Percentiles rank a stretch among this genome's conserved stretches.
Evolutionary conservation across 1,140 invertebrate species (phyloP).

Genomic region (Teleogryllus occipitalis): DNA sequence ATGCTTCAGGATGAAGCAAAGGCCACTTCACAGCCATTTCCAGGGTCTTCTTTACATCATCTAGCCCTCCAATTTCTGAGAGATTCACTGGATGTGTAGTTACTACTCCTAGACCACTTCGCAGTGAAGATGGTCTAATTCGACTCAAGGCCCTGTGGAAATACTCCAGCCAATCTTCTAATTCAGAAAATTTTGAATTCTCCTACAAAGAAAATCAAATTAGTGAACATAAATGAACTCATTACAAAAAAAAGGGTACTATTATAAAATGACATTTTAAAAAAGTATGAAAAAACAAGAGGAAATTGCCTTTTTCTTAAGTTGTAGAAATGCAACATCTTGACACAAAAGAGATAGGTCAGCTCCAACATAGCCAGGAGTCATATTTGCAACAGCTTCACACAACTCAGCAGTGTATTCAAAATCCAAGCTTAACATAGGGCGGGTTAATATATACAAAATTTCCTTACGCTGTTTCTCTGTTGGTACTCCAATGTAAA

Average conservation of each 20-base stretch:
- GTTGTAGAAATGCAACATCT: slow-evolving; percentile 28
- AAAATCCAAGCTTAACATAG: slow-evolving; percentile 26
- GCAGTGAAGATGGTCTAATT: slow-evolving; percentile 45
- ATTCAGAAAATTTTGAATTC: background rate
- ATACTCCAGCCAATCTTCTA: slow-evolving; percentile 23
- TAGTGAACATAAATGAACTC: background rate
- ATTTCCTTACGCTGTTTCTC: slow-evolving; percentile 50
- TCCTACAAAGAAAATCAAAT: background rate
- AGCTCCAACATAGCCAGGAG: slow-evolving; percentile 43
- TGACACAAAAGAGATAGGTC: slow-evolving; percentile 39
- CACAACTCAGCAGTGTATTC: slow-evolving; percentile 21
- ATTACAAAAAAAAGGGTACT: no score
- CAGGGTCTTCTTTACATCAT: slow-evolving; percentile 50
- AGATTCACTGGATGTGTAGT: slow-evolving; percentile 41
- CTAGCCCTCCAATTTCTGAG: slow-evolving; percentile 56
- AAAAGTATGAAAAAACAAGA: background rate
- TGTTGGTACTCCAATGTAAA: slow-evolving; percentile 59
- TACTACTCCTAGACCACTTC: slow-evolving; percentile 45
- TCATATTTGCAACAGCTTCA: slow-evolving; percentile 34
- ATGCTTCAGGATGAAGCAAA: slow-evolving; percentile 49
- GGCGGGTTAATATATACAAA: slow-evolving; percentile 25
- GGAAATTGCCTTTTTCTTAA: slow-evolving; percentile 23
- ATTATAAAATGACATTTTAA: background rate
- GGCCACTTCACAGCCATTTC: slow-evolving; percentile 56
- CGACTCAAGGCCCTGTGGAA: slow-evolving; percentile 30